phyloP scores from a whole-genome alignment of 2,888 invertebrate species.

The Drosophila helvetica region DNA sequence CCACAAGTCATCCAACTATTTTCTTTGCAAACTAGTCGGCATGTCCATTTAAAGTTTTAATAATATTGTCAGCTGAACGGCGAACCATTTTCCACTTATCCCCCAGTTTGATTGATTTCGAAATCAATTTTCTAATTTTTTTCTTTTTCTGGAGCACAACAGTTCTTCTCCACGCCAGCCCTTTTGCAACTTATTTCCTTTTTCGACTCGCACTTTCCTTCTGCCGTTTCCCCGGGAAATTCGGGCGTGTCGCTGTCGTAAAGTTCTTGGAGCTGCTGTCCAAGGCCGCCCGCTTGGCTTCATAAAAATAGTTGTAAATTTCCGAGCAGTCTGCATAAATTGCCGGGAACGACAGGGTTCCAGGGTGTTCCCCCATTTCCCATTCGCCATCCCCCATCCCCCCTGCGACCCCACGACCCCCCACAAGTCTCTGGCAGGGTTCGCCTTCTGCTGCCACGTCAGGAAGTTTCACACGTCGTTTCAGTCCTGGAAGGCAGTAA shows the following conservation, averaged over 20 bases:
- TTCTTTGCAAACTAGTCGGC: neutral
- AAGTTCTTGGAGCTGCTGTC: conserved; percentile 31
- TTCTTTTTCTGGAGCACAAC: conserved; percentile 11
- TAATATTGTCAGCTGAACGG: conserved; percentile 23
- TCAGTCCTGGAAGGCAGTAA: conserved; percentile 44
- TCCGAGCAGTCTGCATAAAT: conserved; percentile 69
- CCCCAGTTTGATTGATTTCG: conserved; percentile 35
- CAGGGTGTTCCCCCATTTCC: neutral
- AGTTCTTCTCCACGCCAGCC: neutral
- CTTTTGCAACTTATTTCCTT: neutral
- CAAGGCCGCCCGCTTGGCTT: conserved; percentile 61
- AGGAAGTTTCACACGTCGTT: conserved; percentile 71
- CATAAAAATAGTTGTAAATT: conserved; percentile 78
- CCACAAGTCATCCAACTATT: too few species aligned
- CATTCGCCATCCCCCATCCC: neutral
- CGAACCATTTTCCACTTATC: conserved; percentile 4
- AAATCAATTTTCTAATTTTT: conserved; percentile 42
- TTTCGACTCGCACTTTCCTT: neutral
- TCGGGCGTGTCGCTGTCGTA: conserved; percentile 36
- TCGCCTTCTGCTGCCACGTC: conserved; percentile 16
- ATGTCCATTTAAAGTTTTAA: conserved; percentile 15
- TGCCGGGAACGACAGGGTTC: conserved; percentile 30
- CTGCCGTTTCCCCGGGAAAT: conserved; percentile 7
- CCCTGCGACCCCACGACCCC: too few species aligned
- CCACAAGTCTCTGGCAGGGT: too few species aligned